A percentile compares a stretch with the other conserved stretches of the same genome.
These are phyloP conservation scores for Drosophila rubida DNA, from an alignment of 2,888 invertebrate genomes.

Conservation along the genomic window DNA sequence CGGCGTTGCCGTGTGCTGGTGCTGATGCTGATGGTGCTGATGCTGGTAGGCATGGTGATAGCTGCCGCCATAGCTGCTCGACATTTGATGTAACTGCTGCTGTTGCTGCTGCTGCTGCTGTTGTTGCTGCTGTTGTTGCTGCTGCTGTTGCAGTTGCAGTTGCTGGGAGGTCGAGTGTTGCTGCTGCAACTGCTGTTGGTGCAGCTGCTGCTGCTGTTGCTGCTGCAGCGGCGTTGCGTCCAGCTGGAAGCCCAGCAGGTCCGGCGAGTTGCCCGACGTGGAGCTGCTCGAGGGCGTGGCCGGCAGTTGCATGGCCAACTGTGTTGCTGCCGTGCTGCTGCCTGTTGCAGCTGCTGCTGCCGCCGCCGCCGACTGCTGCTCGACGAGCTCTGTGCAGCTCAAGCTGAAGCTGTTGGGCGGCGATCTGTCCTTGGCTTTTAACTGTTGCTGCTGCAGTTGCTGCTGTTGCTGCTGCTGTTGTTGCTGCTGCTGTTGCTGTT, in stretches of 20 bases:
- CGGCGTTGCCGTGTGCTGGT: constrained; percentile 45
- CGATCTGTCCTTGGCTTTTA: constrained; percentile 54
- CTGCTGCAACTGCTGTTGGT: constrained; percentile 44
- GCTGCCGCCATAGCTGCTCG: constrained; percentile 38
- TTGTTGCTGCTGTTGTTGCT: constrained; percentile 44
- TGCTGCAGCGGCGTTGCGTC: constrained; percentile 53
- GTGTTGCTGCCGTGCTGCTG: constrained; percentile 35
- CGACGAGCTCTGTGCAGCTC: constrained; percentile 60
- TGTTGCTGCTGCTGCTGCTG: constrained; percentile 46
- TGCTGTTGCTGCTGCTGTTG: constrained; percentile 54
- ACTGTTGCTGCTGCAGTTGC: constrained; percentile 37
- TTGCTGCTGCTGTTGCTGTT: constrained; percentile 66
- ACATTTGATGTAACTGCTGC: constrained; percentile 49
- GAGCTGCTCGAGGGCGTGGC: constrained; percentile 76
- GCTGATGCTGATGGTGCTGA: constrained; percentile 51
- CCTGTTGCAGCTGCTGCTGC: constrained; percentile 24
- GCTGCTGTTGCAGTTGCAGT: constrained; percentile 41
- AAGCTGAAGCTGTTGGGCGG: constrained; percentile 40
- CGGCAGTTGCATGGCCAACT: constrained; percentile 62
- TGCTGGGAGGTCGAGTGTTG: constrained; percentile 33
- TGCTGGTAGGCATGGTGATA: constrained; percentile 61
- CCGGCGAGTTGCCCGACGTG: constrained; percentile 83
- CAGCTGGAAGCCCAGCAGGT: constrained; percentile 74
- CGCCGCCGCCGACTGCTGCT: constrained; percentile 50
- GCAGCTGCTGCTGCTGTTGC: constrained; percentile 47